Evolutionary conservation across 2,113 vertebrate genomes (phyloP), one percentile per base, ranked within the genome.

Genomic region (Oceanodroma tethys): DNA sequence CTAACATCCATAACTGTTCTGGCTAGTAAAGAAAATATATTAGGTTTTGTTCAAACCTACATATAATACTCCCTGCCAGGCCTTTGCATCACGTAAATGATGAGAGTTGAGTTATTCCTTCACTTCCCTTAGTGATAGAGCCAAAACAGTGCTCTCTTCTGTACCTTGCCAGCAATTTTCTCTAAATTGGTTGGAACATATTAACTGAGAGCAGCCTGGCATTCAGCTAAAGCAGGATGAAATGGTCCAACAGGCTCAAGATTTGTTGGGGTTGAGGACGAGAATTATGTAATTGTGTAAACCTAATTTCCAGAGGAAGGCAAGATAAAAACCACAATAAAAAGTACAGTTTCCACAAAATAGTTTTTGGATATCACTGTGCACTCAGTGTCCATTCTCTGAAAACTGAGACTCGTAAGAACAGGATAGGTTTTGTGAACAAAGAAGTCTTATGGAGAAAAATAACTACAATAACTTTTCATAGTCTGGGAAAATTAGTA

Each of bases 401-500:
- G 83, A 91, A 78, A 88, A 93, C 1, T 59, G 60, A 86, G 48
- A 43, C 40, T 79, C 2, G 0, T 59, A 72, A 63, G 67, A 91
- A 71, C 60, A 75, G 48, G 60, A 43, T 52, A 55, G 67, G 21
- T 78, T 95, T 79, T 87, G 73, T 79, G 82, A 86, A 79, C 58
- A 91, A 83, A 71, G 38, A 53, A 12, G 9, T 93, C 23, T 91
- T 59, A 32, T 6, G 32, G 73, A 95, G 59, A 89, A 95, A 87
- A 88, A 38, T 16, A 8, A 20, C 43, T 52, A 53, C 23, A 59
- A 73, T 52, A 87, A 79, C 14, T 86, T 90, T 76, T 85, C 83
- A 59, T 45, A 63, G 68, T 65, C 56, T 68, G 40, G 65, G 67
- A 89, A 96, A 89, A 96, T 96, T 94, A 85, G 94, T 87, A 95